Evolutionary conservation across 2,113 vertebrate species (phyloP).

Genomic region (Ailurus styani): DNA sequence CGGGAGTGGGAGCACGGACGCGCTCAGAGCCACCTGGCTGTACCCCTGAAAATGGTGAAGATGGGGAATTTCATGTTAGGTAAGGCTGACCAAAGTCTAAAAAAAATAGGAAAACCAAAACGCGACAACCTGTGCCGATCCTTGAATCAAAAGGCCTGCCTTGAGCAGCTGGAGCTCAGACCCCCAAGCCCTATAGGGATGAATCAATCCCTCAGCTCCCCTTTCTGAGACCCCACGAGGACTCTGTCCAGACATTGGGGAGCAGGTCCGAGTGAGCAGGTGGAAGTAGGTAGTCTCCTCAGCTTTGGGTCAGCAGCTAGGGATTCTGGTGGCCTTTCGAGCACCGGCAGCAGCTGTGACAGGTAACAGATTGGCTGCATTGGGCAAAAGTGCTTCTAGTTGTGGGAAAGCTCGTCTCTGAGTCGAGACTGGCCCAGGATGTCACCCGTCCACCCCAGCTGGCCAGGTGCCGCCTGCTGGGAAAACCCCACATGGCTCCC

Average conservation of each 20-base stretch:
- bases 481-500: accelerated
- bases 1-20: accelerated
- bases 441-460: not conserved
- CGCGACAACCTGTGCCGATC: not conserved
- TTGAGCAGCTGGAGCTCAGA: not conserved
- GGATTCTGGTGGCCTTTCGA: not conserved
- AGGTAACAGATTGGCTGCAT: not conserved
- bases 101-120: not conserved
- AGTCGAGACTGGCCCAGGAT: too few species aligned
- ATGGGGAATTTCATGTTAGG: not conserved
- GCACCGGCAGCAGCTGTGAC: accelerated
- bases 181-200: accelerated
- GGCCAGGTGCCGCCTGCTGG: accelerated
- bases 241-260: not conserved
- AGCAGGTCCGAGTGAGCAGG: too few species aligned
- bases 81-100: not conserved
- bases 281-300: accelerated
- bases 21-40: accelerated
- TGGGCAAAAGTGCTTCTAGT: too few species aligned
- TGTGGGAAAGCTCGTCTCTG: too few species aligned
- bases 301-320: not conserved
- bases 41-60: not conserved
- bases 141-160: not conserved
- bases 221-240: not conserved
- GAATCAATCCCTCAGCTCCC: accelerated